Evolutionary conservation across 1,140 invertebrate genomes (phyloP).

Genomic region (Drosophila subpulchrella): DNA sequence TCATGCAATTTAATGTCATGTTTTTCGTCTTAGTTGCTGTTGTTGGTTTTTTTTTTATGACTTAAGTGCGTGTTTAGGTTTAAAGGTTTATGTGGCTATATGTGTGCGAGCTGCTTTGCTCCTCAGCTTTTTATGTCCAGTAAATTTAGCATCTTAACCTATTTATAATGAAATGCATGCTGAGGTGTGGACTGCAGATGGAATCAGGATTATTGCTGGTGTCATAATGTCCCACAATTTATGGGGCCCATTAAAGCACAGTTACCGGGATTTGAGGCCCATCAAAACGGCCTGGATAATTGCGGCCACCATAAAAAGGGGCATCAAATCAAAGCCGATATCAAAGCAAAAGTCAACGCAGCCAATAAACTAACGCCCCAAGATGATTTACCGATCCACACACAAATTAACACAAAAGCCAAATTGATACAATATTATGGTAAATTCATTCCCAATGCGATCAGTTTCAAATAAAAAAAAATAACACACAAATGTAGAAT

Average conservation of each 20-base stretch:
- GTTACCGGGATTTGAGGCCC: constrained; percentile 56
- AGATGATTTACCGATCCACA: constrained; percentile 47
- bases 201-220: constrained; percentile 45
- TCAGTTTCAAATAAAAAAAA: constrained; percentile 12
- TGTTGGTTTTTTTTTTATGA: constrained; percentile 72
- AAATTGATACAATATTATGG: constrained; percentile 51
- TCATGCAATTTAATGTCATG: constrained; percentile 83
- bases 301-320: constrained; percentile 31
- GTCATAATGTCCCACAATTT: constrained; percentile 72
- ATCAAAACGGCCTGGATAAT: constrained; percentile 65
- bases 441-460: constrained; percentile 37
- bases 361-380: constrained; percentile 63
- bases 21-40: constrained; percentile 79
- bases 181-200: constrained; percentile 29
- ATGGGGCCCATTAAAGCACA: constrained; percentile 72
- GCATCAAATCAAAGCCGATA: constrained; percentile 24
- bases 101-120: constrained; percentile 21
- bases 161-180: constrained; percentile 79
- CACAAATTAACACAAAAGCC: constrained; percentile 46
- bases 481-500: constrained; percentile 9
- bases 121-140: constrained; percentile 54
- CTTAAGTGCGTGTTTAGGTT: constrained; percentile 82
- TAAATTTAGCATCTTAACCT: constrained; percentile 81
- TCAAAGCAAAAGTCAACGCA: constrained; percentile 29
- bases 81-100: constrained; percentile 68